Percentiles rank a stretch among this genome's conserved stretches.
Conservation (phyloP, 2,888 invertebrate genomes). For the Unio pictorum region DNA sequence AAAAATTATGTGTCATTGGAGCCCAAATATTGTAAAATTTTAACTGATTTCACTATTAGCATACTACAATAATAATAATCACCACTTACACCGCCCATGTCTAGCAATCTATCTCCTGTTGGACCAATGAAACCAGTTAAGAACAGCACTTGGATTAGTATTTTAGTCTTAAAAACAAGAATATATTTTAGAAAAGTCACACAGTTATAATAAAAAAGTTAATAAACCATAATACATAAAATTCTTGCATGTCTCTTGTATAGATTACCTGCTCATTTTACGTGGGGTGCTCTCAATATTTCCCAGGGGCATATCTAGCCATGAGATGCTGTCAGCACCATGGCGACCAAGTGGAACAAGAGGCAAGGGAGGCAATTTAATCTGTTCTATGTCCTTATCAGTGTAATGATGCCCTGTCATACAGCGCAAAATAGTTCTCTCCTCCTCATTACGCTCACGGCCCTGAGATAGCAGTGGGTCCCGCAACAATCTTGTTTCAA, state of each 20-base stretch:
- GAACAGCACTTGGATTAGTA: too few species aligned
- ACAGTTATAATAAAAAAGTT: conserved; percentile 3
- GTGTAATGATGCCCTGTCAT: conserved; percentile 62
- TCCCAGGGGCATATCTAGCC: conserved; percentile 66
- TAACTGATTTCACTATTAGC: too few species aligned
- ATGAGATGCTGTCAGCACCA: conserved; percentile 61
- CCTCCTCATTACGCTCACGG: conserved; percentile 58
- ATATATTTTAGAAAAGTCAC: conserved; percentile 3
- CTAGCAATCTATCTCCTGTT: too few species aligned
- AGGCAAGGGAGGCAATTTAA: conserved; percentile 64
- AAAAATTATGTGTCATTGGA: too few species aligned
- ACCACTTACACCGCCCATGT: too few species aligned
- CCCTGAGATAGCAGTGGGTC: conserved; percentile 65
- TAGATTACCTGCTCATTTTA: conserved; percentile 59
- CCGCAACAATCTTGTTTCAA: conserved; percentile 52
- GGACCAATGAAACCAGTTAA: too few species aligned
- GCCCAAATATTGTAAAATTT: too few species aligned
- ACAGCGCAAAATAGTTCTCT: conserved; percentile 61
- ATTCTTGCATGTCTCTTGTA: too few species aligned
- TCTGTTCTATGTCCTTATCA: conserved; percentile 60
- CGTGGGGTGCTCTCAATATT: conserved; percentile 67
- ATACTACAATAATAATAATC: too few species aligned
- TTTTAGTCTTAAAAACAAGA: neutral
- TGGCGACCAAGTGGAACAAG: conserved; percentile 67
- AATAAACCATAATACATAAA: neutral